Evolutionary conservation across 2,113 vertebrate species (phyloP), one percentile per base, ranked within the genome.

Genomic region (Vanacampus margaritifer): DNA sequence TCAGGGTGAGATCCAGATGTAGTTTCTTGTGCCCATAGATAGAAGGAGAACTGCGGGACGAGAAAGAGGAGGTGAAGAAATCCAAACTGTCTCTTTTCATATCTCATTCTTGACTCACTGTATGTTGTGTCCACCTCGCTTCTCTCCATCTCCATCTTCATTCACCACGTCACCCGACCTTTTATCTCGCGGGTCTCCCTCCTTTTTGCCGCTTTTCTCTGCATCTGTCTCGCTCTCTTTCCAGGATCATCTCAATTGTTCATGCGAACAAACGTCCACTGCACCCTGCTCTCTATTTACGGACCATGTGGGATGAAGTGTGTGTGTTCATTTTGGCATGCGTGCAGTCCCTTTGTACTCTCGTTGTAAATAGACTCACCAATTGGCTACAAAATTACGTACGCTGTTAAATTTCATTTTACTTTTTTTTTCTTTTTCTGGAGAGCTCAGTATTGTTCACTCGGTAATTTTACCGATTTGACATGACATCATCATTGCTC

Each of bases 211-310:
- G 51, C 11, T 39, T 61, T 39, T 71, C 46, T 26, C 68, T 69
- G 32, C 56, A 16, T 56, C 50, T 62, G 10, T 53, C 32, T 68
- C 41, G 24, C 73, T 65, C 51, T 72, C 71, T 70, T 76, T 83
- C 77, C 46, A 77, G 74, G 80, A 87, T 64, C 78, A 75, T 85
- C 65, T 78, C 80, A 78, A 86, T 89, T 87, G 81, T 79, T 84
- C 76, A 72, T 71, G 65, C 74, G 79, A 80, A 79, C 84, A 84
- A 87, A 88, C 80, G 80, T 88, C 79, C 84, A 83, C 84, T 87
- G 80, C 84, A 89, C 86, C 87, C 81, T 85, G 82, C 76, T 87
- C 82, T 86, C 81, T 87, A 87, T 89, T 89, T 89, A 79, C 80
- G 87, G 87, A 86, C 76, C 78, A 82, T 80, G 84, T 90, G 87